Conservation (phyloP, 2,797 vertebrate genomes). For the Poecilia picta region DNA sequence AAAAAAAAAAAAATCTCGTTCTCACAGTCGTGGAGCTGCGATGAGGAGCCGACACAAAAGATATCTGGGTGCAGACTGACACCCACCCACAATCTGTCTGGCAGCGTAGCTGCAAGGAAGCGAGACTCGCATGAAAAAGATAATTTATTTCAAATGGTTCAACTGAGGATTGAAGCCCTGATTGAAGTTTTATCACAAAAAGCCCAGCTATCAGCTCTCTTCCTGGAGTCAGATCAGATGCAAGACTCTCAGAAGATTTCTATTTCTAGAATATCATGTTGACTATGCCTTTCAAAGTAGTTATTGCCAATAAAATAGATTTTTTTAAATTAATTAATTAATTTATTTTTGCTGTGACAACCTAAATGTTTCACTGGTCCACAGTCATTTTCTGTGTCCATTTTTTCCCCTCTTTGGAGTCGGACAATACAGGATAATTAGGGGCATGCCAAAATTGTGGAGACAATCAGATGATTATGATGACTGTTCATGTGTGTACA, state of each 20-base stretch:
- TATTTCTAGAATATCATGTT: slow-evolving; percentile 50
- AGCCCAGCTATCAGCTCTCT: slow-evolving; percentile 5
- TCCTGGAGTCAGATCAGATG: slow-evolving; percentile 9
- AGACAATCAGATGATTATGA: background rate
- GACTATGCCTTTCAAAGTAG: background rate
- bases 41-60: slow-evolving; percentile 38
- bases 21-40: slow-evolving; percentile 38
- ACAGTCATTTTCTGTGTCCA: background rate
- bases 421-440: background rate
- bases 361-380: background rate
- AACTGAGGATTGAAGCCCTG: slow-evolving; percentile 23
- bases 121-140: slow-evolving; percentile 32
- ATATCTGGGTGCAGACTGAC: slow-evolving; percentile 14
- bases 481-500: background rate
- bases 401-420: background rate
- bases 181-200: slow-evolving; percentile 23
- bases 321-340: too few species aligned
- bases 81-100: slow-evolving; percentile 21
- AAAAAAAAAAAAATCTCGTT: slow-evolving; percentile 16
- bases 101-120: slow-evolving; percentile 29
- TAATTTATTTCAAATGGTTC: slow-evolving; percentile 19
- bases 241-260: slow-evolving; percentile 24
- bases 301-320: too few species aligned
- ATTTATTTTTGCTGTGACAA: too few species aligned
- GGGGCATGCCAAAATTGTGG: background rate